A percentile compares a stretch with the other conserved stretches of the same genome.
Conservation (phyloP, 2,113 vertebrate species). For the Triplophysa siluroides region DNA sequence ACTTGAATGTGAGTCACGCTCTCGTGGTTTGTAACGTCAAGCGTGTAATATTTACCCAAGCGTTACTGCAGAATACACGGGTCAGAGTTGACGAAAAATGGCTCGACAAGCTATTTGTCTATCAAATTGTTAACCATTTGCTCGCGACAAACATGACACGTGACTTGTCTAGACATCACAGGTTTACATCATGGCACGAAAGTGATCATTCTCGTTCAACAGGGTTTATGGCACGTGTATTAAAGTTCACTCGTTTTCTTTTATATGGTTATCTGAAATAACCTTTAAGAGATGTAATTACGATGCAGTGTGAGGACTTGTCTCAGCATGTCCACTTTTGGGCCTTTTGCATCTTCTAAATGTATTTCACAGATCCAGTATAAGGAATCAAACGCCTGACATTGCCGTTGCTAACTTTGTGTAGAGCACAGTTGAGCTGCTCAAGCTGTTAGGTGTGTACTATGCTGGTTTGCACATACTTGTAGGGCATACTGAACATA, state of each 20-base stretch:
- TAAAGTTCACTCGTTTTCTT: no score
- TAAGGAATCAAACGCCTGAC: no score
- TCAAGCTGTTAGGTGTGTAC: neutral
- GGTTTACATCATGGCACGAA: neutral
- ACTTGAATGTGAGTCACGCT: constrained; percentile 12
- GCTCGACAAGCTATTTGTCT: neutral
- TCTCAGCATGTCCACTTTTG: no score
- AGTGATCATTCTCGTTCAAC: neutral
- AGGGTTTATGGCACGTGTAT: no score
- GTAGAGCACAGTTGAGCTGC: no score
- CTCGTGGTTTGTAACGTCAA: neutral
- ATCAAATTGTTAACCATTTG: constrained; percentile 3
- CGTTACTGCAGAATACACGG: neutral
- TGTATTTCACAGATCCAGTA: no score
- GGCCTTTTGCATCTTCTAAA: no score
- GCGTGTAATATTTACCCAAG: neutral
- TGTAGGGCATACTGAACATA: neutral
- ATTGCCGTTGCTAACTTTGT: no score
- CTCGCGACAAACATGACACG: neutral
- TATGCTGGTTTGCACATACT: constrained; percentile 22
- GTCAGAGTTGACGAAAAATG: neutral
- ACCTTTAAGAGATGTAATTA: no score
- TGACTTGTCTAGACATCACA: neutral
- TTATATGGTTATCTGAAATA: no score
- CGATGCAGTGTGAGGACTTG: no score